These are phyloP conservation scores for Agonopterix subpropinquella DNA, from an alignment of 2,888 invertebrate species.

Conservation along the genomic window DNA sequence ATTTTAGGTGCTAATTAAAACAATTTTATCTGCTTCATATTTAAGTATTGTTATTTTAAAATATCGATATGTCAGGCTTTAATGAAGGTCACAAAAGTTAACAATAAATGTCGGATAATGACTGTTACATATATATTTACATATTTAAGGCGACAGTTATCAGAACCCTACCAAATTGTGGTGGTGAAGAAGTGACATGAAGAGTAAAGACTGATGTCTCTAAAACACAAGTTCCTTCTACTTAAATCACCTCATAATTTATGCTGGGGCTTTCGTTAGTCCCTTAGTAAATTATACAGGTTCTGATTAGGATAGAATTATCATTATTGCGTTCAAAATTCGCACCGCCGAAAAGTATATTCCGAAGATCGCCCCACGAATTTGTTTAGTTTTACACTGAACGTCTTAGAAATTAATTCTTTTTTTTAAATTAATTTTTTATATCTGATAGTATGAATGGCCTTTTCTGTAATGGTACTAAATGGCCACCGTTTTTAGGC, in stretches of 20 bases:
- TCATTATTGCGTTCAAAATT: conserved; percentile 41
- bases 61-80: conserved; percentile 23
- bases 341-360: conserved; percentile 48
- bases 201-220: conserved; percentile 43
- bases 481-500: no score
- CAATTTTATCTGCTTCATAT: not conserved
- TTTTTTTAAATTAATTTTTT: not conserved
- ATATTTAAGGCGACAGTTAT: conserved; percentile 55
- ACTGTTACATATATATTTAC: not conserved
- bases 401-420: conserved; percentile 18
- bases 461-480: not conserved
- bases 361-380: conserved; percentile 48
- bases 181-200: conserved; percentile 63
- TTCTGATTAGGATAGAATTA: conserved; percentile 75
- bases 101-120: not conserved
- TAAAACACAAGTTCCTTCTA: conserved; percentile 61
- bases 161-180: conserved; percentile 58
- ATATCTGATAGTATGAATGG: not conserved
- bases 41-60: not conserved
- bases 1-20: conserved; percentile 63
- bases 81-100: conserved; percentile 51
- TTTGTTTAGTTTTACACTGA: conserved; percentile 21
- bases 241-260: conserved; percentile 77
- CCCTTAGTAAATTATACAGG: conserved; percentile 75
- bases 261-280: conserved; percentile 47